phyloP scores from a whole-genome alignment of 2,888 invertebrate species.

The Rotaria sp. region DNA sequence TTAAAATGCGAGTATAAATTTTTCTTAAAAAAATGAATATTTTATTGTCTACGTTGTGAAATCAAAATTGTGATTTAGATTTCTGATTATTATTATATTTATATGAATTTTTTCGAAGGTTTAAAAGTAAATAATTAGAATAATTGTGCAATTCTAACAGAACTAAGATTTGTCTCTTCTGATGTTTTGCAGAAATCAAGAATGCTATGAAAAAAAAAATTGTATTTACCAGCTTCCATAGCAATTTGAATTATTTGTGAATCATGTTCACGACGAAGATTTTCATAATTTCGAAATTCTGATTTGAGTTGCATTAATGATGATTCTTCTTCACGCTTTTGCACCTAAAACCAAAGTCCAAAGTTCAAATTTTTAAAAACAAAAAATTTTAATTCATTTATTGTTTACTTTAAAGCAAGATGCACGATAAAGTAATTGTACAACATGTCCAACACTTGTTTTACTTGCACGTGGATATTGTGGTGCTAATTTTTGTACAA shows the following conservation, averaged over 20 bases:
- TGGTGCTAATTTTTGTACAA: slow-evolving; percentile 80
- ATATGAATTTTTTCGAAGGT: too few relatives aligned
- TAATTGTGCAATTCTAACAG: too few relatives aligned
- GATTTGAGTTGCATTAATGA: slow-evolving; percentile 95
- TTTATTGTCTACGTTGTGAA: too few relatives aligned
- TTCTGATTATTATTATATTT: too few relatives aligned
- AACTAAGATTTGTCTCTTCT: too few relatives aligned
- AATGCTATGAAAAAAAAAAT: too few relatives aligned
- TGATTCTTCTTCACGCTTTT: slow-evolving; percentile 89
- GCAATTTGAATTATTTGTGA: slow-evolving; percentile 97
- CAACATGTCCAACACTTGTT: slow-evolving; percentile 96
- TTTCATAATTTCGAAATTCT: slow-evolving; percentile 88
- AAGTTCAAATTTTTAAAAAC: neutral
- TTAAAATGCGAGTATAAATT: too few relatives aligned
- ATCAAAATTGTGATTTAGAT: too few relatives aligned
- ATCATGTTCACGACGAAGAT: slow-evolving; percentile 85
- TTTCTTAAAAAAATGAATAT: too few relatives aligned
- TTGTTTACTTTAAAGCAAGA: slow-evolving; percentile 86
- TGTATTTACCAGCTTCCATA: slow-evolving; percentile 76
- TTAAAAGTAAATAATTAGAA: too few relatives aligned
- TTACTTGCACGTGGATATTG: slow-evolving; percentile 82
- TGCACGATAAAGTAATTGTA: slow-evolving; percentile 89
- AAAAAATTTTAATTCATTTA: neutral
- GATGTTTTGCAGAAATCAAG: too few relatives aligned
- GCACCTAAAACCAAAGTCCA: slow-evolving; percentile 62